Evolutionary conservation across 1,140 invertebrate genomes (phyloP), one percentile per base, ranked within the genome.

Genomic region (Drosophila carrolli): DNA sequence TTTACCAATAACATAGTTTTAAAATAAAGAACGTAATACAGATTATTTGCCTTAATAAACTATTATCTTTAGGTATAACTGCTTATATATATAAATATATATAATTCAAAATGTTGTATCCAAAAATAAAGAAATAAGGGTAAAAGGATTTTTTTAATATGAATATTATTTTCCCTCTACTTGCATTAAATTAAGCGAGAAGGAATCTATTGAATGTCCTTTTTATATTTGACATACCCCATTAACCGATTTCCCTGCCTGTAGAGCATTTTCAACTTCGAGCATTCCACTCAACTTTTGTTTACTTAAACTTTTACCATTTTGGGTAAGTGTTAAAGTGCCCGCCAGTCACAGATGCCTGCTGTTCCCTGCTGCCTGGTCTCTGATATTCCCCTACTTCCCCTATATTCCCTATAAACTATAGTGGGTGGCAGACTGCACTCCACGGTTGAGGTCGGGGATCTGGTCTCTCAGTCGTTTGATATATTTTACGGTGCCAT

Each of bases 221-320:
- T 3, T 0, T 2, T 2, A 8, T 44, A 37, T 13, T 19, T 41
- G 4, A 40, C 48, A 2, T 8, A 6, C n/a, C 53, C 16, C 2
- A 13, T 10, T 37, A 14, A 11, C 11, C n/a, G 1, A 3, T 16
- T n/a, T 14, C 19, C 40, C 44, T 27, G 3, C 5, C 3, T 47
- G 41, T 37, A 75, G 73, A 13, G 73, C 54, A 76, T 76, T 76
- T 62, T 40, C 73, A 66, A 16, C 59, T 68, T 65, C 51, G 72
- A 76, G 66, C 72, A 57, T 59, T 75, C 71, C 83, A 88, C 83
- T 88, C 83, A 79, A 77, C 66, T 73, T 86, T 76, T 88, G 72
- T 88, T 88, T 88, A 82, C 83, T 88, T 88, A 83, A 88, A 88
- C 83, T 88, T 88, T 88, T 88, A 89, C 79, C 83, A 85, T 78